These are phyloP conservation scores for Zeuzera pyrina DNA, from an alignment of 2,888 invertebrate genomes.

Conservation along the genomic window DNA sequence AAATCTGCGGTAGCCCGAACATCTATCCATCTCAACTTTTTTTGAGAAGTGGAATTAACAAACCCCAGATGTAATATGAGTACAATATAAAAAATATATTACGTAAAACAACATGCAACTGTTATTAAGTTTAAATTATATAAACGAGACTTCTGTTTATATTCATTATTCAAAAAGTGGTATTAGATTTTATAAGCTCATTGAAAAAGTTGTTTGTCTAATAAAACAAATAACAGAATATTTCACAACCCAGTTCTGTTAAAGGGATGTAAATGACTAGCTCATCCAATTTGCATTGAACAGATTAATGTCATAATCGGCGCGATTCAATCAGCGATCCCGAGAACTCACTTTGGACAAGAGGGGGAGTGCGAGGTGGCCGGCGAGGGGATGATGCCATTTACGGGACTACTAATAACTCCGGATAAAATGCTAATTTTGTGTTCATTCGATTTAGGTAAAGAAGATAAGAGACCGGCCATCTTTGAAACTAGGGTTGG, in stretches of 20 bases:
- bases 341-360: conserved; percentile 47
- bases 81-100: too few relatives aligned
- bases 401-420: conserved; percentile 62
- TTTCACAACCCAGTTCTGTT: conserved; percentile 59
- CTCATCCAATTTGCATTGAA: conserved; percentile 70
- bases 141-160: too few relatives aligned
- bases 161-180: too few relatives aligned
- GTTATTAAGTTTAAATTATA: too few relatives aligned
- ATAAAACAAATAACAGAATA: conserved; percentile 40
- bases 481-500: neutral
- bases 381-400: conserved; percentile 25
- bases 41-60: too few relatives aligned
- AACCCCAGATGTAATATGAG: too few relatives aligned
- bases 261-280: conserved; percentile 69
- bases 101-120: too few relatives aligned
- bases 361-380: conserved; percentile 17
- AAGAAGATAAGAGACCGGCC: conserved; percentile 40
- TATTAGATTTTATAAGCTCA: too few relatives aligned
- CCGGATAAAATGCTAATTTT: conserved; percentile 71
- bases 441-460: conserved; percentile 66
- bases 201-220: neutral
- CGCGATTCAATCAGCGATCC: conserved; percentile 68
- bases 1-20: too few relatives aligned
- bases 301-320: conserved; percentile 72
- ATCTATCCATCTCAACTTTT: too few relatives aligned